Evolutionary conservation across 2,888 invertebrate species (phyloP).

Genomic region (Mesochorus sp.): DNA sequence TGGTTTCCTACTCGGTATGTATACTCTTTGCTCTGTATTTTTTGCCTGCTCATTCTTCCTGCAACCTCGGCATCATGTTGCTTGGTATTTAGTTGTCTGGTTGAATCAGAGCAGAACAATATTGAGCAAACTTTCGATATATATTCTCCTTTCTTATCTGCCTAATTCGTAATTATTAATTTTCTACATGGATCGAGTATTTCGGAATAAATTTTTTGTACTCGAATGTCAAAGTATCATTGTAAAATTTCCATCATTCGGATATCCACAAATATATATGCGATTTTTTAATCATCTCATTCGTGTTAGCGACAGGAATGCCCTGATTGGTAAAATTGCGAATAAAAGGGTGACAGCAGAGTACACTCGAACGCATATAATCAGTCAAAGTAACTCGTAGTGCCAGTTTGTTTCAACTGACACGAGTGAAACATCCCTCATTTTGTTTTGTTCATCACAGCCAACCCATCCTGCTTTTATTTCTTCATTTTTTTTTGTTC

Average conservation of each 20-base stretch:
- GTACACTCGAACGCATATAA: conserved; percentile 4
- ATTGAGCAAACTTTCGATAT: not conserved
- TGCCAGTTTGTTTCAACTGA: conserved; percentile 29
- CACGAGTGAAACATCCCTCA: not conserved
- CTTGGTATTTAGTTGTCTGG: no score
- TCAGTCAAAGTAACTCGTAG: conserved; percentile 40
- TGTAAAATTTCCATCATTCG: not conserved
- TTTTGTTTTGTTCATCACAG: conserved; percentile 27
- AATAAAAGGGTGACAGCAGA: conserved; percentile 7
- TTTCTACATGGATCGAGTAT: not conserved
- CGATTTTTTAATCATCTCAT: conserved; percentile 8
- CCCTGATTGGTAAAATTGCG: not conserved
- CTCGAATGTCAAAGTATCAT: not conserved
- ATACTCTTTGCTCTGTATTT: conserved; percentile 24
- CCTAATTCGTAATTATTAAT: not conserved
- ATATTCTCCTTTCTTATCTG: not conserved
- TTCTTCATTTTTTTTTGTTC: no score
- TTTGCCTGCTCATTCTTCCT: not conserved
- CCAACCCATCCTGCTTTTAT: not conserved
- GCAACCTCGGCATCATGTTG: no score
- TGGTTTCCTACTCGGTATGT: not conserved
- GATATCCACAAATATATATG: not conserved
- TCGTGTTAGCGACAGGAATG: not conserved
- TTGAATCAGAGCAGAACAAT: not conserved
- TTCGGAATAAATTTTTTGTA: not conserved